Evolutionary conservation across 92 coral and sea anemone genomes (phyloP).

Genomic region (Actinostola sp.): DNA sequence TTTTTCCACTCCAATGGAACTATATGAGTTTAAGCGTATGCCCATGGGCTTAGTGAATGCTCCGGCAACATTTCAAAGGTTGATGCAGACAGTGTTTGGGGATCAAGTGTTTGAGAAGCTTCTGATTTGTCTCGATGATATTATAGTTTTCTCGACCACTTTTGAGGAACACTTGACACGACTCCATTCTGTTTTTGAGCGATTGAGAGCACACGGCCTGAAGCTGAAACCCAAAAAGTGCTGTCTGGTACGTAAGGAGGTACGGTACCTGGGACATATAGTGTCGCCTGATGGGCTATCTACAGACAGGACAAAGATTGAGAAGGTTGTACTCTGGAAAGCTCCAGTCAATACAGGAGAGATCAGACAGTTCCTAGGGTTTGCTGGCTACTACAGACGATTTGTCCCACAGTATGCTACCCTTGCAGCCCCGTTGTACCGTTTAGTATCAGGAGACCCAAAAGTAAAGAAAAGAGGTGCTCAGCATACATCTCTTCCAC

Average conservation of each 20-base stretch:
- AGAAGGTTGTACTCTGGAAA: too few species aligned
- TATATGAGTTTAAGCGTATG: constrained; percentile 21
- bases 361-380: background rate
- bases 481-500: too few species aligned
- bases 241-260: background rate
- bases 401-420: constrained; percentile 1
- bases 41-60: constrained; percentile 12
- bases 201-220: background rate
- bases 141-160: background rate
- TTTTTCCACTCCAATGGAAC: constrained; percentile 18
- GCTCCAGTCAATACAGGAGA: too few species aligned
- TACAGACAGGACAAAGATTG: background rate
- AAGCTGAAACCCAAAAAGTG: constrained; percentile 14
- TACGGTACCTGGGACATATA: constrained; percentile 5
- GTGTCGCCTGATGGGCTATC: constrained; percentile 6
- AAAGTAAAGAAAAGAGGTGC: constrained; percentile 12
- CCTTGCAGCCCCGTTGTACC: constrained; percentile 12
- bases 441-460: constrained; percentile 12
- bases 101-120: background rate
- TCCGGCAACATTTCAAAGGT: constrained; percentile 15
- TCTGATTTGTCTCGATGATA: constrained; percentile 7
- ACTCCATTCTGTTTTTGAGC: constrained; percentile 7
- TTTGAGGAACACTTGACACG: constrained; percentile 11
- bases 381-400: constrained; percentile 8
- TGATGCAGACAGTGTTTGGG: constrained; percentile 8